Evolutionary conservation across 2,888 invertebrate species (phyloP), one percentile per base, ranked within the genome.

Genomic region (Pegoplata infirma): DNA sequence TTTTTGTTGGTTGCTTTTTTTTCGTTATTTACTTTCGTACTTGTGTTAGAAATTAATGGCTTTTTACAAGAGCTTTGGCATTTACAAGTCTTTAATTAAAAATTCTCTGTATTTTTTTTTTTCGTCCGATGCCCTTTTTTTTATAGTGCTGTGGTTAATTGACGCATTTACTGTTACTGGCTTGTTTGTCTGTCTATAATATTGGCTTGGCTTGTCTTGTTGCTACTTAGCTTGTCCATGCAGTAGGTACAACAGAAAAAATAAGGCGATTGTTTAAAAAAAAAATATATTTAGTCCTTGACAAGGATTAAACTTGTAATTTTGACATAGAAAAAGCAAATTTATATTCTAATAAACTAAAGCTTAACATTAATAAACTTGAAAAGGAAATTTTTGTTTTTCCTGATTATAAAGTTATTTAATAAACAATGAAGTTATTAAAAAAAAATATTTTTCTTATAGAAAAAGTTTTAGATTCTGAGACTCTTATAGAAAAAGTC

Each of bases 61-160:
- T 3, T 40, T 40, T 40, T 40, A 40, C n/a, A 40, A 40, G 36
- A n/a, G 36, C 36, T 40, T 55, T 56, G 56, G 56, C 56, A 19
- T 36, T 56, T 36, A 36, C 56, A 36, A 56, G 36, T 36, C 19
- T 36, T 56, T 44, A 61, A 28, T 47, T 61, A 61, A 61, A 64
- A 64, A 40, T 21, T 25, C 5, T 23, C n/a, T 53, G 2, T 36
- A 2, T 36, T 12, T 40, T n/a, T 40, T n/a, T 2, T 32, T 32
- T 32, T n/a, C n/a, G n/a, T n/a, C n/a, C n/a, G 32, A 2, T 32
- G 36, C 12, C 36, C n/a, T n/a, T 4, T 40, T 40, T n/a, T n/a
- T n/a, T n/a, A n/a, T 40, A 40, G 36, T n/a, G 36, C n/a, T 40
- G 36, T 12, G 36, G 36, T 40, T 40, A 40, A 40, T 40, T 40